Base-by-base conservation (phyloP, 2,113 vertebrate species). In the Channa maculata region DNA sequence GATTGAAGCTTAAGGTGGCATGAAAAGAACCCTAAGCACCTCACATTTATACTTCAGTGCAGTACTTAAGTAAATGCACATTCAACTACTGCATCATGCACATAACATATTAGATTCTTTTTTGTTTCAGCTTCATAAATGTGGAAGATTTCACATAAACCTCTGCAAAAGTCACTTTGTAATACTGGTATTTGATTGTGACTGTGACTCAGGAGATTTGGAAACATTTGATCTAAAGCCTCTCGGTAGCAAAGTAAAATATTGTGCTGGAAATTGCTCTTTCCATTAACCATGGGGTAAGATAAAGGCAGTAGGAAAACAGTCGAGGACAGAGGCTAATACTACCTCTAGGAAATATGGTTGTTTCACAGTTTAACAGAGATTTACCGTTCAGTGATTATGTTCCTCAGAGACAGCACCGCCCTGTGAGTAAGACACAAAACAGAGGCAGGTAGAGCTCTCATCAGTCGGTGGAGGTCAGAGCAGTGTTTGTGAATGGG, bases 381-480 rank as follows among this genome's bases (percentile, higher is more conserved):
- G 80, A 82, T 86, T 86, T 75, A 86, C 76, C 65, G 37, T 87
- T 71, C 83, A 86, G 58, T 82, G 69, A 90, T 74, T 66, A 55
- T 1, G 43, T 46, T 88, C 80, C 75, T 84, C 11, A 12, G 59
- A 60, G 85, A 82, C 43, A 14, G 13, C n/a, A 49, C 72, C 71
- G 65, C 59, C 77, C 57, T 75, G 50, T 67, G 72, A 88, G 71
- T 45, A 71, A 64, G 70, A 73, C 61, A 82, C 72, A 68, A 77
- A 82, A 75, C 67, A 65, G 58, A 50, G 24, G 33, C 69, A 68
- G 73, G 79, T 82, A 37, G 76, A 86, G 39, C 46, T 24, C 68
- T 78, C 75, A 54, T 89, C 84, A 86, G 84, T 87, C 78, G 85
- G 13, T 71, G 59, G 60, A 75, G 77, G 71, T 79, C 59, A 39